These are phyloP conservation scores for Acrobasis consociella DNA, from an alignment of 2,888 invertebrate species.

Conservation along the genomic window DNA sequence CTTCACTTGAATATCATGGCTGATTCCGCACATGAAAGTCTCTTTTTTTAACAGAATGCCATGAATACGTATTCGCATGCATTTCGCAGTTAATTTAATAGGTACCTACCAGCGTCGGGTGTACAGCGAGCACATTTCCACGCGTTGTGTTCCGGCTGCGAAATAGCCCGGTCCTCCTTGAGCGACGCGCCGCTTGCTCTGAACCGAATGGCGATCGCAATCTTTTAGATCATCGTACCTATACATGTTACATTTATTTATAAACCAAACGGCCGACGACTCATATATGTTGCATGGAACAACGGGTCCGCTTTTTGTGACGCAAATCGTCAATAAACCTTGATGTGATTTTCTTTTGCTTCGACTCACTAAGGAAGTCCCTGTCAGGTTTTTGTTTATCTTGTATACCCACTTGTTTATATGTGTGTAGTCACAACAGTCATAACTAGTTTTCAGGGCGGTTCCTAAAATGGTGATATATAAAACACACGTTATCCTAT, in stretches of 20 bases:
- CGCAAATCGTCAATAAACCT: slow-evolving; percentile 11
- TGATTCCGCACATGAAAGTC: too few species aligned
- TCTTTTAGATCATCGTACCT: slow-evolving; percentile 65
- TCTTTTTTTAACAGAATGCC: neutral
- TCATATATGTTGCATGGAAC: neutral
- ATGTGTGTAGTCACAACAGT: neutral
- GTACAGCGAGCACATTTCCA: slow-evolving; percentile 56
- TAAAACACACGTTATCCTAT: too few species aligned
- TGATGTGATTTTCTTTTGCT: slow-evolving; percentile 1
- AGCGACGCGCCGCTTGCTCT: slow-evolving; percentile 58
- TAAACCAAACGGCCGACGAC: slow-evolving; percentile 8
- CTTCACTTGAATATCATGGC: too few species aligned
- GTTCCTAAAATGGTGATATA: too few species aligned
- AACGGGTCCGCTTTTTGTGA: neutral
- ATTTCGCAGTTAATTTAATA: slow-evolving; percentile 1
- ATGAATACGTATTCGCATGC: neutral
- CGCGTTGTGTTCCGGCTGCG: slow-evolving; percentile 73
- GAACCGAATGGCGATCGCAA: slow-evolving; percentile 60
- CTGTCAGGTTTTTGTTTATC: neutral
- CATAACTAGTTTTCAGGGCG: neutral
- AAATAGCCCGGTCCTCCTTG: slow-evolving; percentile 79
- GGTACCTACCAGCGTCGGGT: slow-evolving; percentile 13
- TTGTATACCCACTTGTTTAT: neutral
- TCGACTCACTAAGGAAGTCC: neutral
- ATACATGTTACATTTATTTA: slow-evolving; percentile 18